Evolutionary conservation across 2,888 invertebrate genomes (phyloP), one percentile per base, ranked within the genome.

Genomic region (Monoplex corrugatus): DNA sequence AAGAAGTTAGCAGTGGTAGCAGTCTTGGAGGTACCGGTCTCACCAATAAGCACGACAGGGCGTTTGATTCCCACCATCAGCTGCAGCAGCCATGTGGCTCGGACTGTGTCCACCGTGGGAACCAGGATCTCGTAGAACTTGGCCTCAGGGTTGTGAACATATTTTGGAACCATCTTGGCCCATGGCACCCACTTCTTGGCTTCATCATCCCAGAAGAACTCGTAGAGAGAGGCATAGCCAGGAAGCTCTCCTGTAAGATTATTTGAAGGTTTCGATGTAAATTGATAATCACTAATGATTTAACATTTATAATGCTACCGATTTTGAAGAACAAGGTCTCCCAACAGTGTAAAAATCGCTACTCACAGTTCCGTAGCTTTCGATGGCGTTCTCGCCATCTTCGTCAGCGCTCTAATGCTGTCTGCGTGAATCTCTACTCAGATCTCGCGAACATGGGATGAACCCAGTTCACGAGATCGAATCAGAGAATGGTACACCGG

Each of bases 11-110:
- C 97, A 89, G 98, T 97, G 85, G 98, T 98, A 0, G 98, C 98
- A 0, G 98, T 98, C 96, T 99, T 99, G 0, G 98, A 98, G 0
- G 98, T 98, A 13, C 98, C 98, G 0, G 98, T 98, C 94, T 98
- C 98, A 0, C 99, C 99, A 0, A 98, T 97, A 3, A 99, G 96
- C 6, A 98, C 96, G 0, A 98, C 97, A 0, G 99, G 98, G 83
- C 98, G 97, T 95, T 97, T 97, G 50, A 97, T 97, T 97, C 97
- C 93, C 43, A 98, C 97, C 94, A 97, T 97, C 89, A 95, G 91
- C 90, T 97, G 96, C 85, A 99, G 97, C 32, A 98, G 97, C 97
- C 98, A 98, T 0, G 97, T 98, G 0, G 98, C 97, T 83, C 98
- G 96, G 16, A 98, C 97, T 0, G 98, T 98, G 95, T 99, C 98